Evolutionary conservation across 2,888 invertebrate genomes (phyloP).

Genomic region (Caenorhabditis zanzibari): DNA sequence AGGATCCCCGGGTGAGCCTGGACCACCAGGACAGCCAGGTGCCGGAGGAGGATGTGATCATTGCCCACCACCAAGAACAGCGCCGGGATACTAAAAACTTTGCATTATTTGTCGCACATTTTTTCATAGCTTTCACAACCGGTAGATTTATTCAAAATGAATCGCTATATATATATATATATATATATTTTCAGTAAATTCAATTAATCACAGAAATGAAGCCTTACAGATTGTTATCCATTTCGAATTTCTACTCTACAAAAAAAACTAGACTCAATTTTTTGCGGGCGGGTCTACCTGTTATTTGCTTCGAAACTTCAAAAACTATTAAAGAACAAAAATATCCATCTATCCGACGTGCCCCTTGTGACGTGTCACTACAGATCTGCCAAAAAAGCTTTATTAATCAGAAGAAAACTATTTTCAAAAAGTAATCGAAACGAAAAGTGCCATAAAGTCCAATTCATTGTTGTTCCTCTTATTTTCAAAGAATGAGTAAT

Average conservation of each 20-base stretch:
- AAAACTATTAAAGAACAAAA: no score
- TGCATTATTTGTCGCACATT: not conserved
- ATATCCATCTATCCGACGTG: no score
- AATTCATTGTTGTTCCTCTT: not conserved
- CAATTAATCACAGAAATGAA: conserved; percentile 39
- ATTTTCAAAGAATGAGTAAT: conserved; percentile 37
- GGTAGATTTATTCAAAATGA: conserved; percentile 28
- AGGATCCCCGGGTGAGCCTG: conserved; percentile 68
- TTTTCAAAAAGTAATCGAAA: not conserved
- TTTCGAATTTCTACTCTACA: conserved; percentile 16
- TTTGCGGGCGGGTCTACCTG: no score
- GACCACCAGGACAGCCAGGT: conserved; percentile 69
- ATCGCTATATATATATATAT: not conserved
- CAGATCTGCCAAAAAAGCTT: no score
- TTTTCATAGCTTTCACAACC: conserved; percentile 40
- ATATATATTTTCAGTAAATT: not conserved
- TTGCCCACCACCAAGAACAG: conserved; percentile 67
- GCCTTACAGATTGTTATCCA: conserved; percentile 32
- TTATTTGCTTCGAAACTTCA: no score
- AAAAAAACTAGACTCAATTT: no score
- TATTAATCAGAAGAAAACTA: not conserved
- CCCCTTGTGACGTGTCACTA: no score
- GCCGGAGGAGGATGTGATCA: conserved; percentile 68
- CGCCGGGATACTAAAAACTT: conserved; percentile 60
- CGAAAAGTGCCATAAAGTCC: not conserved